A percentile compares a stretch with the other conserved stretches of the same genome.
Conservation (phyloP, 2,113 vertebrate genomes). For the Ondatra zibethicus region DNA sequence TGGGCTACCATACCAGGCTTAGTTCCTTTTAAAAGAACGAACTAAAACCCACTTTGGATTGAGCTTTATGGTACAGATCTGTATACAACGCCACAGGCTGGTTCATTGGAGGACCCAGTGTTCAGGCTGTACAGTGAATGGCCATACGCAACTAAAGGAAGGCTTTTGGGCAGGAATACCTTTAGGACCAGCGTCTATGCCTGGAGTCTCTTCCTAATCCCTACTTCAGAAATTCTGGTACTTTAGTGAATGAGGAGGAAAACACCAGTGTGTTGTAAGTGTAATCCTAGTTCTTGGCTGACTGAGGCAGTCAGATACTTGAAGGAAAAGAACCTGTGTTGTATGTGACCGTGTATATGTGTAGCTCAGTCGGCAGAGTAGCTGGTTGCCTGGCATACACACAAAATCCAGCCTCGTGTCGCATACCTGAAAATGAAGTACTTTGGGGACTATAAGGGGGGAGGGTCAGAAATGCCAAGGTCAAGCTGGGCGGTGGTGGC, state of each 20-base stretch:
- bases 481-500: no score
- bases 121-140: neutral
- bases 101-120: neutral
- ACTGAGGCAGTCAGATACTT: neutral
- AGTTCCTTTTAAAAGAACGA: no score
- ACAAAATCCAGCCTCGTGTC: neutral
- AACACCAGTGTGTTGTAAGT: neutral
- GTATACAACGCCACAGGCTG: neutral
- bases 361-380: neutral
- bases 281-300: neutral
- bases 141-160: neutral
- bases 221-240: neutral
- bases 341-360: neutral
- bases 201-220: neutral
- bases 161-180: neutral
- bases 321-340: neutral
- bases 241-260: neutral
- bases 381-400: neutral
- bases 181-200: neutral
- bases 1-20: no score
- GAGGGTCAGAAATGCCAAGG: neutral
- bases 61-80: neutral
- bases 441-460: neutral
- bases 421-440: neutral
- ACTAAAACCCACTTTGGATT: neutral